A percentile compares a stretch with the other conserved stretches of the same genome.
phyloP scores from a whole-genome alignment of 2,888 invertebrate species.

The Colostygia pectinataria region DNA sequence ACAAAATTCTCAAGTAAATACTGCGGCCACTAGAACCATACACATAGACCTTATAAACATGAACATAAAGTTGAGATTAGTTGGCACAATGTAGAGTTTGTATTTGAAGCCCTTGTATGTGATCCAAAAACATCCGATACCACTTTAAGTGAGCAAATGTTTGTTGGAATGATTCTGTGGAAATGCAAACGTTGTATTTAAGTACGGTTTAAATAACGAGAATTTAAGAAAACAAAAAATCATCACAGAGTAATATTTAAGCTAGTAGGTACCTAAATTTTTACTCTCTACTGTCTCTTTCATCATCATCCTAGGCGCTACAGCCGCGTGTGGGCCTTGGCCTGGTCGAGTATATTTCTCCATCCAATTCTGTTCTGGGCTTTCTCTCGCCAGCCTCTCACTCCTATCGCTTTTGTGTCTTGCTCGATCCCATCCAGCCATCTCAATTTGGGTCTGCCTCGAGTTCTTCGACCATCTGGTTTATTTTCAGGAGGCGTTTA shows the following conservation, averaged over 20 bases:
- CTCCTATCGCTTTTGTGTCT: too few relatives aligned
- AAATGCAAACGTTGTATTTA: conserved; percentile 21
- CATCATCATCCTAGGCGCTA: too few relatives aligned
- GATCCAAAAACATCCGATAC: conserved; percentile 69
- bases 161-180: conserved; percentile 40
- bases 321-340: too few relatives aligned
- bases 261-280: too few relatives aligned
- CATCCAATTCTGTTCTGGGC: too few relatives aligned
- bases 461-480: too few relatives aligned
- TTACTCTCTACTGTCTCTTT: too few relatives aligned
- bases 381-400: too few relatives aligned
- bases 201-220: conserved; percentile 14
- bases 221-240: conserved; percentile 14
- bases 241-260: neutral
- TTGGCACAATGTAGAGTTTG: conserved; percentile 24
- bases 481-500: too few relatives aligned
- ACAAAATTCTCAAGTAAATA: conserved; percentile 45
- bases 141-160: conserved; percentile 61
- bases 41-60: conserved; percentile 9
- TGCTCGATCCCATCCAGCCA: too few relatives aligned
- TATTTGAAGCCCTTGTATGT: conserved; percentile 61
- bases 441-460: too few relatives aligned
- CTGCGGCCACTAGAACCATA: conserved; percentile 4
- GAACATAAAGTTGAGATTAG: conserved; percentile 28
- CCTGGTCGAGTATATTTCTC: too few relatives aligned